Percentiles rank a stretch among this genome's conserved stretches.
These are phyloP conservation scores for Ctenicera cuprea DNA, from an alignment of 2,888 invertebrate genomes.

Conservation along the genomic window DNA sequence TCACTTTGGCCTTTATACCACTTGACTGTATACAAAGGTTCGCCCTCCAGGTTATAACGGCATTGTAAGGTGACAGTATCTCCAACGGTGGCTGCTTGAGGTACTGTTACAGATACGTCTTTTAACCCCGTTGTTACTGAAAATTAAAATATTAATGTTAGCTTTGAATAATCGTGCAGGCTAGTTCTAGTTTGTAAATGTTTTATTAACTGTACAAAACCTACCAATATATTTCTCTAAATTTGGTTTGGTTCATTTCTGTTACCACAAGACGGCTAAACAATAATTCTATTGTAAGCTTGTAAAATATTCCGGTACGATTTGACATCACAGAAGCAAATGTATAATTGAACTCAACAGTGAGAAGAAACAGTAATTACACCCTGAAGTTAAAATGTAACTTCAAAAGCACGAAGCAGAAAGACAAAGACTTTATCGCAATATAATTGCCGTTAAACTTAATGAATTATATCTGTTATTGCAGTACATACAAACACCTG, in stretches of 20 bases:
- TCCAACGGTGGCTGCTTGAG: constrained; percentile 82
- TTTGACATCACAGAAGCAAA: neutral
- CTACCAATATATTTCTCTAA: too few relatives aligned
- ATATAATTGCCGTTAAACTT: constrained; percentile 9
- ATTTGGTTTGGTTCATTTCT: too few relatives aligned
- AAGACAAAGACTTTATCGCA: neutral
- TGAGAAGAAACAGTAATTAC: constrained; percentile 7
- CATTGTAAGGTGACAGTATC: constrained; percentile 85
- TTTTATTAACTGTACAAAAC: too few relatives aligned
- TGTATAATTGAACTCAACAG: neutral
- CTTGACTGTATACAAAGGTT: constrained; percentile 86
- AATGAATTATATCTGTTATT: constrained; percentile 6
- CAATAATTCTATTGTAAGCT: too few relatives aligned
- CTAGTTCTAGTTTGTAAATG: too few relatives aligned
- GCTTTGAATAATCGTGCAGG: too few relatives aligned
- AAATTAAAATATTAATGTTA: constrained; percentile 50
- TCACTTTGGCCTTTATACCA: constrained; percentile 87
- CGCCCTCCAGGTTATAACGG: constrained; percentile 84
- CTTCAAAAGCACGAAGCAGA: constrained; percentile 1
- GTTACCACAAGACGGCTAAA: too few relatives aligned
- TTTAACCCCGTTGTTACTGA: constrained; percentile 78
- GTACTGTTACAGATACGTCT: constrained; percentile 83
- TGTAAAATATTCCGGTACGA: too few relatives aligned
- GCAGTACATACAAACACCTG: constrained; percentile 2
- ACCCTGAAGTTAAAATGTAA: neutral